Evolutionary conservation across 2,113 vertebrate genomes (phyloP), one percentile per base, ranked within the genome.

Genomic region (Oostethus manadensis): DNA sequence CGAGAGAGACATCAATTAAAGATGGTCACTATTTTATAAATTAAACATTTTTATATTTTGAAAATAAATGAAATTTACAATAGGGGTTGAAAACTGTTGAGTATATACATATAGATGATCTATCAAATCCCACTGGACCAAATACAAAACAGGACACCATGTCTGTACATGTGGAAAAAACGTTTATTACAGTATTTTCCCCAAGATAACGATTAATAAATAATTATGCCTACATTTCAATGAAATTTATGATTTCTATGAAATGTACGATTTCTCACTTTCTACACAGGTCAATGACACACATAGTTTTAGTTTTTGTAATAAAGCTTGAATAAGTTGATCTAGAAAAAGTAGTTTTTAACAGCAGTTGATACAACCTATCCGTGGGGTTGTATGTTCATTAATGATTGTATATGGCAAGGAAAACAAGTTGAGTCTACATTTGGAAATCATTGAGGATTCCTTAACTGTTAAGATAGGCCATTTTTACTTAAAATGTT

Each of bases 201-300:
- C 76, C 76, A 78, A 84, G 77, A 68, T 80, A 76, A 81, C 81
- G 73, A 86, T 86, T 87, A 87, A 88, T 89, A 89, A 88, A 90
- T 90, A 89, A 85, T 89, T 81, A 89, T 82, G 81, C 85, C 87
- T 84, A 86, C 84, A 87, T 88, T 90, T 87, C 84, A 80, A 80
- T 72, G 86, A 89, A 89, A 87, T 88, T 84, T 78, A 84, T 87
- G 84, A 83, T 83, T 80, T 76, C 79, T 85, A n/a, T n/a, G n/a
- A 89, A 89, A 87, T 88, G 85, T 78, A 84, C 87, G 84, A 83
- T 83, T 80, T 76, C 79, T 85, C 82, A 86, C 81, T 80, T 82
- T 84, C 86, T 86, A 88, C 84, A 86, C 84, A 85, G 79, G 53
- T 86, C 79, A 81, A 85, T 82, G 80, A 85, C 80, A 89, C 84